These are phyloP conservation scores for Tragelaphus strepsiceros DNA, from an alignment of 2,113 vertebrate genomes.

Conservation along the genomic window DNA sequence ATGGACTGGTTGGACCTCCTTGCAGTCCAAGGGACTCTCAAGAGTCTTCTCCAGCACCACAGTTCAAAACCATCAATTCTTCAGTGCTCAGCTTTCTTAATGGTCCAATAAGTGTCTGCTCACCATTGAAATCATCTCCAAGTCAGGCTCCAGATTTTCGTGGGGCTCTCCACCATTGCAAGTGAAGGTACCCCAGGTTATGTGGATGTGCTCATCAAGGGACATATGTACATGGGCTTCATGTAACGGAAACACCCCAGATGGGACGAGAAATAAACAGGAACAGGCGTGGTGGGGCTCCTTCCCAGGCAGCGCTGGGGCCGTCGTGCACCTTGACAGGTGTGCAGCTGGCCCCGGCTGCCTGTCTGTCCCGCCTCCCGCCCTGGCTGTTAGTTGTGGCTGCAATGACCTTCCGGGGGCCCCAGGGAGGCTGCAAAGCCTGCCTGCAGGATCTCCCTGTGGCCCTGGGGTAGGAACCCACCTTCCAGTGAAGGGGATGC, in stretches of 20 bases:
- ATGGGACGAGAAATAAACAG: background rate
- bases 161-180: background rate
- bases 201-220: background rate
- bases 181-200: background rate
- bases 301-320: background rate
- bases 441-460: background rate
- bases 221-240: background rate
- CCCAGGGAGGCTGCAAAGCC: background rate
- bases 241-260: background rate
- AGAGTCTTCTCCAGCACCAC: background rate
- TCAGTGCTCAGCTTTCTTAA: background rate
- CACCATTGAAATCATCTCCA: background rate
- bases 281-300: background rate
- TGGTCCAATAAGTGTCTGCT: background rate
- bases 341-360: background rate
- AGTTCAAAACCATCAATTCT: background rate
- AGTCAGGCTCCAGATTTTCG: background rate
- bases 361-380: background rate
- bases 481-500: background rate
- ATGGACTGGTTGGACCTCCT: background rate
- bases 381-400: background rate
- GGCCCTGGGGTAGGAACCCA: background rate
- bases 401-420: background rate
- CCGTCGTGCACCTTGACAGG: fast-evolving
- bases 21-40: background rate